These are phyloP conservation scores for Thyatira batis DNA, from an alignment of 2,888 invertebrate species.

Conservation along the genomic window DNA sequence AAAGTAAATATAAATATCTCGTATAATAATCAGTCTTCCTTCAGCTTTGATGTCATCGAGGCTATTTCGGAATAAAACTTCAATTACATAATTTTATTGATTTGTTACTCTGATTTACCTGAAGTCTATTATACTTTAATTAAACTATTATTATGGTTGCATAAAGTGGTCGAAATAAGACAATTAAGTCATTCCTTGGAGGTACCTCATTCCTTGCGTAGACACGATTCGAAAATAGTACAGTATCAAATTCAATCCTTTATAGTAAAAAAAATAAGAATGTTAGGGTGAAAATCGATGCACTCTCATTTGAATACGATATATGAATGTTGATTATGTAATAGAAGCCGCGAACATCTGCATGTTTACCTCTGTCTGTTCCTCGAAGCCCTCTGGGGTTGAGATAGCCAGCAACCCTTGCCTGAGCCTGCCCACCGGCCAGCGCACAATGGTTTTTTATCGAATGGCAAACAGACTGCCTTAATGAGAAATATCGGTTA, in stretches of 20 bases:
- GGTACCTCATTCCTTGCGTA: too few species aligned
- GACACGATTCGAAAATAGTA: background rate
- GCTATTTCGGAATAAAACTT: too few species aligned
- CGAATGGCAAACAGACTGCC: conserved; percentile 63
- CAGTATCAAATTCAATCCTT: too few species aligned
- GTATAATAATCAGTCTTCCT: too few species aligned
- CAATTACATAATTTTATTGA: too few species aligned
- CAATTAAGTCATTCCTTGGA: too few species aligned
- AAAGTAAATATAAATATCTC: too few species aligned
- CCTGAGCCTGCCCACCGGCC: conserved; percentile 58
- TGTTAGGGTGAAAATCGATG: conserved; percentile 44
- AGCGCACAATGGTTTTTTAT: conserved; percentile 73
- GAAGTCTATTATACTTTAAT: too few species aligned
- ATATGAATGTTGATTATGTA: conserved; percentile 78
- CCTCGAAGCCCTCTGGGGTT: conserved; percentile 44
- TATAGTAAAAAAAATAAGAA: conserved; percentile 15
- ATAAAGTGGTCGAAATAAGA: too few species aligned
- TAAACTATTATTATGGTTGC: too few species aligned
- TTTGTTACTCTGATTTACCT: too few species aligned
- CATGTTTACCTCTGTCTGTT: conserved; percentile 66
- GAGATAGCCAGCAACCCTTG: conserved; percentile 63
- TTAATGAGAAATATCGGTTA: conserved; percentile 81
- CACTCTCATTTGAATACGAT: conserved; percentile 71
- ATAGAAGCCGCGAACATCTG: conserved; percentile 75
- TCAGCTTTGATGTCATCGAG: too few species aligned